Percentiles rank a stretch among this genome's conserved stretches.
phyloP scores from a whole-genome alignment of 2,888 invertebrate species.

The Caenorhabditis sinica region DNA sequence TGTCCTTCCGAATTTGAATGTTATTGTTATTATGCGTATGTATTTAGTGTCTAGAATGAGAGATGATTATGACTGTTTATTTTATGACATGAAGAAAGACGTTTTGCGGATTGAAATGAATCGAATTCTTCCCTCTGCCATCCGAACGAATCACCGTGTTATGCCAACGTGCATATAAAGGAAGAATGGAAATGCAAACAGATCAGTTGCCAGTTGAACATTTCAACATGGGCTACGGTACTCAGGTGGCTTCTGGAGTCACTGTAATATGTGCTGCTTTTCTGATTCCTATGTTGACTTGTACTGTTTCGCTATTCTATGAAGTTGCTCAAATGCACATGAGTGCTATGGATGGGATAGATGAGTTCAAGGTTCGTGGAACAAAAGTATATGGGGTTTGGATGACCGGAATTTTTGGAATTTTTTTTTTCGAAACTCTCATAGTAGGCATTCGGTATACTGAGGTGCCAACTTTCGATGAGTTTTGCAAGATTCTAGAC shows the following conservation, averaged over 20 bases:
- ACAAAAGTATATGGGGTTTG: background rate
- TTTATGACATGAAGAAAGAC: slow-evolving; percentile 42
- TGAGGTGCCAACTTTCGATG: no score
- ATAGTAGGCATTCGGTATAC: no score
- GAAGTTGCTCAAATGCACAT: slow-evolving; percentile 58
- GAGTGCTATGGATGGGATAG: slow-evolving; percentile 58
- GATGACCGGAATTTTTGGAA: no score
- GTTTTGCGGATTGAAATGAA: slow-evolving; percentile 36
- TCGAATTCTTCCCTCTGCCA: background rate
- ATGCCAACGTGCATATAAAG: slow-evolving; percentile 39
- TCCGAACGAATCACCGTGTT: slow-evolving; percentile 33
- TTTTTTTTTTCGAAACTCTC: no score
- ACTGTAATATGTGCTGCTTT: slow-evolving; percentile 52
- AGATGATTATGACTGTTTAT: slow-evolving; percentile 30
- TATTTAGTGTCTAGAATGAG: slow-evolving; percentile 51
- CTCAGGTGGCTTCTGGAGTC: slow-evolving; percentile 43
- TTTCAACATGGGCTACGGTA: slow-evolving; percentile 43
- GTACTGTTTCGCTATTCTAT: slow-evolving; percentile 55
- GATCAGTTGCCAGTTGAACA: background rate
- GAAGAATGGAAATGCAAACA: background rate
- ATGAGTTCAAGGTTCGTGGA: slow-evolving; percentile 62
- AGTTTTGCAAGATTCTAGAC: no score
- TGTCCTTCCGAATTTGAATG: slow-evolving; percentile 23
- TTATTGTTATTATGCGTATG: slow-evolving; percentile 45
- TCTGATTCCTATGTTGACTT: slow-evolving; percentile 56